These are phyloP conservation scores for Oplegnathus fasciatus DNA, from an alignment of 2,113 vertebrate genomes.

Conservation along the genomic window DNA sequence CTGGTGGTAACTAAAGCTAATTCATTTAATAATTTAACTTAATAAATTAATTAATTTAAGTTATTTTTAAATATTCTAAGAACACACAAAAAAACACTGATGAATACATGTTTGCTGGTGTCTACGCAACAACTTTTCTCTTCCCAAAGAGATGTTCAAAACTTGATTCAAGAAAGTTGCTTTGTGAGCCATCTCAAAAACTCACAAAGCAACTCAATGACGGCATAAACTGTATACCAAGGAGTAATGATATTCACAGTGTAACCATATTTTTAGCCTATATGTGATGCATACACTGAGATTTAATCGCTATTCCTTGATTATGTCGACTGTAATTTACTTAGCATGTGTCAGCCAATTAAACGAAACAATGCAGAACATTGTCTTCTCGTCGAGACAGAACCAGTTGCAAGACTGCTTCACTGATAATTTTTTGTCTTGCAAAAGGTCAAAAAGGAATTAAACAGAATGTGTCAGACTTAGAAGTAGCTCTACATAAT, in stretches of 20 bases:
- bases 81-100: neutral
- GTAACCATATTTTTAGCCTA: neutral
- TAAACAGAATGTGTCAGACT: neutral
- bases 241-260: neutral
- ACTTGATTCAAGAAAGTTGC: neutral
- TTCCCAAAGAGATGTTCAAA: neutral
- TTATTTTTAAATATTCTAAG: neutral
- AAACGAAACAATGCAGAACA: neutral
- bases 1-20: neutral
- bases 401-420: neutral
- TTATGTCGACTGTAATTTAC: neutral
- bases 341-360: neutral
- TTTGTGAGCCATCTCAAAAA: neutral
- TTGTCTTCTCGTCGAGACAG: neutral
- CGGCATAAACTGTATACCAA: neutral
- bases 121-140: neutral
- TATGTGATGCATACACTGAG: neutral
- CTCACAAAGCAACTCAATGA: neutral
- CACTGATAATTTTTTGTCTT: constrained; percentile 17
- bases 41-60: too few relatives aligned
- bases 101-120: neutral
- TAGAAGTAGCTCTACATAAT: neutral
- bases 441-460: constrained; percentile 20
- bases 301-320: neutral
- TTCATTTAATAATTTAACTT: too few relatives aligned